Base-by-base conservation (phyloP, 2,113 vertebrate species). In the Macrotus californicus region DNA sequence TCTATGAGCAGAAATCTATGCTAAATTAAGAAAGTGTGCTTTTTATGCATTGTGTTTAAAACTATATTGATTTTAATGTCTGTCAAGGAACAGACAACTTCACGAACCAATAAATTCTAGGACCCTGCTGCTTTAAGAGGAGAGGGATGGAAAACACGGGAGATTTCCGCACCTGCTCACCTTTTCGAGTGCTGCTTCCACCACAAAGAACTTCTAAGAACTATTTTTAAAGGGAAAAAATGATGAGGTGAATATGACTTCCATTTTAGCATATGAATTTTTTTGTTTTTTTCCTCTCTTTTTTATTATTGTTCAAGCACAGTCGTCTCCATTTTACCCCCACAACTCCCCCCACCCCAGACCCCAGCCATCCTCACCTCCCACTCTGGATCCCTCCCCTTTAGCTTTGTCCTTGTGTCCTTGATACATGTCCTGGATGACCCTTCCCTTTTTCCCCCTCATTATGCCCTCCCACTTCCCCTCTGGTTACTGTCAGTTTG, bases 31-130 rank as follows among this genome's bases (percentile, higher is more conserved):
- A 94, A 94, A 80, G 13, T 81, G 48, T 75, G 36, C 24, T 70
- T 94, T 89, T 83, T 75, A 89, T 50, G 54, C 22, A 41, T 14
- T 56, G 43, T 70, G 24, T 92, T 48, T 85, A 89, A 82, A 91
- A 64, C 13, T 31, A 5, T 76, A 80, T 92, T 90, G 43, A 94
- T 94, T 94, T 93, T 88, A 61, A 67, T 77, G 76, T 93, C 70
- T 48, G 22, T 91, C 91, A 85, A 93, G 56, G 93, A 83, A 54
- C 15, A 80, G 59, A 70, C 41, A 84, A 43, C 34, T 79, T 91
- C 31, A 48, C 26, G 64, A 96, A 95, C 64, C 93, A 94, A 82
- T 76, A 72, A 59, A 93, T 76, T 93, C 43, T 43, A 93, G 70
- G 41, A 67, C 41, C 81, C 69, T 85, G 75, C 73, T 87, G 11